Evolutionary conservation across 2,113 vertebrate species (phyloP).

Genomic region (Paratilapia polleni): DNA sequence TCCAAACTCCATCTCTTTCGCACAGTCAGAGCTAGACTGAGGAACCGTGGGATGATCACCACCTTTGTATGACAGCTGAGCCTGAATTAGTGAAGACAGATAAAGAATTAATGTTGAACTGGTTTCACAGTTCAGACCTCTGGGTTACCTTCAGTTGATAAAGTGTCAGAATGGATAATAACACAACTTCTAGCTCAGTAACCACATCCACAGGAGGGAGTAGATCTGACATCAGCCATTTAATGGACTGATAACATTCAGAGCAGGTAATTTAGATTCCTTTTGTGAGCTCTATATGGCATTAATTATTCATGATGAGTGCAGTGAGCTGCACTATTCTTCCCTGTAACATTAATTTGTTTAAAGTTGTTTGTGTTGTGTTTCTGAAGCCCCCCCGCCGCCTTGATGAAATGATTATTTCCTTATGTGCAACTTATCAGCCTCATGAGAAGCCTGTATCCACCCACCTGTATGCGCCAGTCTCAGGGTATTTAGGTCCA

Average conservation of each 20-base stretch:
- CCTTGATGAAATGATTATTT: neutral
- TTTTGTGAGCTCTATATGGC: neutral
- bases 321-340: neutral
- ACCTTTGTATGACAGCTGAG: neutral
- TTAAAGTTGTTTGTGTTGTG: neutral
- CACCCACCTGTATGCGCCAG: too few species aligned
- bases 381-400: neutral
- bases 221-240: neutral
- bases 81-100: neutral
- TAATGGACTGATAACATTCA: neutral
- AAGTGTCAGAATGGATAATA: too few species aligned
- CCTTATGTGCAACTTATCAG: neutral
- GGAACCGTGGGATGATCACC: neutral
- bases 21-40: too few species aligned
- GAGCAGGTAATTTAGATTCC: accelerated
- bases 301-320: neutral
- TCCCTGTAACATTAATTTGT: neutral
- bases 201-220: neutral
- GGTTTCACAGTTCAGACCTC: neutral
- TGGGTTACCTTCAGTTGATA: too few species aligned
- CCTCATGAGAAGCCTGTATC: neutral
- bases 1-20: neutral
- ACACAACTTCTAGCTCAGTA: too few species aligned
- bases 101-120: neutral
- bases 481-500: neutral